A percentile compares a stretch with the other conserved stretches of the same genome.
phyloP scores from a whole-genome alignment of 2,797 vertebrate species.

The Chanos chanos region DNA sequence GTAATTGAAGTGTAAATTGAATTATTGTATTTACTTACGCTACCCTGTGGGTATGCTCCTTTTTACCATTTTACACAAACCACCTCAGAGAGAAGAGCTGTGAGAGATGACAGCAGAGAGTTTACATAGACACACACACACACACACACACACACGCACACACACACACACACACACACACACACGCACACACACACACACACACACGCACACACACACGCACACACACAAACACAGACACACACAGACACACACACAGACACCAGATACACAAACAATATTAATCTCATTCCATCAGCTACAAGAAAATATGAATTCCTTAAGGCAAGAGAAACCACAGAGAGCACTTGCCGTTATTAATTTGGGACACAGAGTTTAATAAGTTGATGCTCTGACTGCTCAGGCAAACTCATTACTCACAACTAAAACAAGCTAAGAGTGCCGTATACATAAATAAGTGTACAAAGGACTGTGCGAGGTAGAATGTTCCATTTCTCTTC shows the following conservation, averaged over 20 bases:
- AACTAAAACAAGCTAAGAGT: constrained; percentile 11
- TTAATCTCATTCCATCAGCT: constrained; percentile 55
- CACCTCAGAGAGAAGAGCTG: constrained; percentile 57
- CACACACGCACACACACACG: constrained; percentile 1
- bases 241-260: constrained; percentile 1
- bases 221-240: no score
- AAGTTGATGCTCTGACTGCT: constrained; percentile 39
- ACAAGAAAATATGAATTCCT: constrained; percentile 62
- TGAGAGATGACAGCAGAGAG: constrained; percentile 56
- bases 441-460: background rate
- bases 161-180: no score
- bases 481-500: background rate
- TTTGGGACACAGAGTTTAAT: constrained; percentile 62
- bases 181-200: constrained; percentile 5
- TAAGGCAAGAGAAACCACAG: constrained; percentile 55
- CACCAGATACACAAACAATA: constrained; percentile 55
- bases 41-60: constrained; percentile 60
- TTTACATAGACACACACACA: constrained; percentile 1
- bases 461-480: background rate
- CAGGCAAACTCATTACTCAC: constrained; percentile 20
- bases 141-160: constrained; percentile 10
- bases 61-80: constrained; percentile 54
- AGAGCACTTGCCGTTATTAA: constrained; percentile 64
- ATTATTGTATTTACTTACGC: constrained; percentile 66
- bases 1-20: constrained; percentile 70